phyloP scores from a whole-genome alignment of 2,797 vertebrate genomes.

The Buceros bicornis region DNA sequence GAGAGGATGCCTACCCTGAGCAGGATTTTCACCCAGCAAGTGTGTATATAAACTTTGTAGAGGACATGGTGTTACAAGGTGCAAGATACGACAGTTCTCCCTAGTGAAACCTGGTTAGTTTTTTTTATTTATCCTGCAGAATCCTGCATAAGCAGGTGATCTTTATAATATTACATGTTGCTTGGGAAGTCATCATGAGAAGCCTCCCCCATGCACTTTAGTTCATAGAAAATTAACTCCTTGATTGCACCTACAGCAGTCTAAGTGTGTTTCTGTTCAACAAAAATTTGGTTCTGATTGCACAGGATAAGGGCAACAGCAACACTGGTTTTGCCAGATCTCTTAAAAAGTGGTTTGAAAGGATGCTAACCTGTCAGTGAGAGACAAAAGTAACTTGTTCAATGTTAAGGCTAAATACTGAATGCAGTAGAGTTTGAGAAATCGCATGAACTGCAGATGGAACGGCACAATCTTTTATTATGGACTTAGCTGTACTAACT shows the following conservation, averaged over 20 bases:
- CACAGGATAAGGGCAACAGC: not conserved
- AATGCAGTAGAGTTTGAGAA: not conserved
- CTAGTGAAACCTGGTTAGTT: not conserved
- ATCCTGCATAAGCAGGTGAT: not conserved
- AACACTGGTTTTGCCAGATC: not conserved
- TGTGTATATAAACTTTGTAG: not conserved
- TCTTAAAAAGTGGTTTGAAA: not conserved
- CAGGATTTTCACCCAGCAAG: not conserved
- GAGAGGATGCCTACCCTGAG: fast-evolving
- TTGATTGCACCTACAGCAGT: not conserved
- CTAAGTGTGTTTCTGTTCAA: not conserved
- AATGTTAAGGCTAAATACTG: not conserved
- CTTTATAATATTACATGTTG: not conserved
- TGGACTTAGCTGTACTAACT: not conserved
- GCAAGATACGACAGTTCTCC: not conserved
- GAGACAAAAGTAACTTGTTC: not conserved
- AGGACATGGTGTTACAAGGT: not conserved
- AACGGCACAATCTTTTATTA: not conserved
- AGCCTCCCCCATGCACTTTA: not conserved
- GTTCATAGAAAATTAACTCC: not conserved
- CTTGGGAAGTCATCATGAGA: not conserved
- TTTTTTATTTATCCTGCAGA: not conserved
- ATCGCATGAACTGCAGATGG: not conserved
- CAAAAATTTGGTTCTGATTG: not conserved
- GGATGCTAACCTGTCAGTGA: not conserved